Evolutionary conservation across 1,140 invertebrate species (phyloP), one percentile per base, ranked within the genome.

Genomic region (Chionoecetes opilio): DNA sequence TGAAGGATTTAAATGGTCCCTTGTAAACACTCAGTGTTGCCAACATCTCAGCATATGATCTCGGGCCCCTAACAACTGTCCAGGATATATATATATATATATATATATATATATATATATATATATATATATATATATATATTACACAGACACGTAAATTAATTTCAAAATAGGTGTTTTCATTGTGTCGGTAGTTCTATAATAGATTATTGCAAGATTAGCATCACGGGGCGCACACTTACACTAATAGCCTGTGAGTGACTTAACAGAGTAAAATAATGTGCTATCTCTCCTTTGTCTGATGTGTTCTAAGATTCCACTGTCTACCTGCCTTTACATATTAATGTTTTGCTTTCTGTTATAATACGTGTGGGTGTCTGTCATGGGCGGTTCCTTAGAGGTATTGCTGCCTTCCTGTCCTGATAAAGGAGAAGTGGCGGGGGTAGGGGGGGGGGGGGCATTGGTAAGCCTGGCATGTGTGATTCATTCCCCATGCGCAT

Each of bases 51-150:
- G 8, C n/a, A n/a, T n/a, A n/a, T n/a, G n/a, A n/a, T n/a, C n/a
- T n/a, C n/a, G n/a, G n/a, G n/a, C n/a, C n/a, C n/a, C n/a, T n/a
- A n/a, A 8, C 31, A 88, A 9, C 32, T 35, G 37, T 29, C 6
- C 31, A 34, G n/a, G 9, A 86, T 2, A 86, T 86, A 86, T 91
- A 46, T 46, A 91, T 46, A 91, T 46, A 91, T 46, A 91, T 46
- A 91, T 46, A 90, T 90, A 90, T 90, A 90, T 90, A 90, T 90
- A 90, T 90, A 90, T 90, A 53, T 90, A 90, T 90, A 90, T 90
- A 90, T 90, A 53, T 90, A 90, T 90, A 90, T 90, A 90, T 53
- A 90, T 90, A 90, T 90, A 90, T 90, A 41, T 90, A 90, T 41
- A 90, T 37, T 38, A 41, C 41, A n/a, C 41, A 90, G 3, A 53